These are phyloP conservation scores for Polyploca ridens DNA, from an alignment of 2,888 invertebrate species.

Conservation along the genomic window DNA sequence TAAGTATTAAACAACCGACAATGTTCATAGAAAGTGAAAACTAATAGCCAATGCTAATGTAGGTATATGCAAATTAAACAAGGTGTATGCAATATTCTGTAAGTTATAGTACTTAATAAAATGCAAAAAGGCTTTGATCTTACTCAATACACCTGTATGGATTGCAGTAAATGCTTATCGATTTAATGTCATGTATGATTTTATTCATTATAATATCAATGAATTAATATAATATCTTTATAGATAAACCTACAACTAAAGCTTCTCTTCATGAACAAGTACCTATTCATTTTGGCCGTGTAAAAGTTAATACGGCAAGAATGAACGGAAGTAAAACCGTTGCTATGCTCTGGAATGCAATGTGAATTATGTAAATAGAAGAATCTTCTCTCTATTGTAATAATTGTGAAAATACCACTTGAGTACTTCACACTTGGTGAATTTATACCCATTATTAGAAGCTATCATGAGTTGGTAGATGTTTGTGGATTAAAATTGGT, in stretches of 20 bases:
- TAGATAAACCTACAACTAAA: neutral
- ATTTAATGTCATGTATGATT: neutral
- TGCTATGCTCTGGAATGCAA: conserved; percentile 53
- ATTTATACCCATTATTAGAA: neutral
- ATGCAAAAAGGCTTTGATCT: neutral
- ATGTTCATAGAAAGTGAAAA: conserved; percentile 62
- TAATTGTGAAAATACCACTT: conserved; percentile 29
- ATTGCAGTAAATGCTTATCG: neutral
- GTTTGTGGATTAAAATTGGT: neutral
- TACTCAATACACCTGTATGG: neutral
- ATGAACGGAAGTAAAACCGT: conserved; percentile 44
- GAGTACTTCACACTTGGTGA: neutral
- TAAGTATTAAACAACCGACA: conserved; percentile 36
- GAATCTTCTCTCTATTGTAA: conserved; percentile 60
- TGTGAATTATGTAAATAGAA: conserved; percentile 54
- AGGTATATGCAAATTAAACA: conserved; percentile 44
- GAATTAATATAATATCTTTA: neutral
- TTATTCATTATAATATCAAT: neutral
- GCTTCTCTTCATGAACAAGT: conserved; percentile 3
- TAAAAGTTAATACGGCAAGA: conserved; percentile 27
- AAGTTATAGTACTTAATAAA: neutral
- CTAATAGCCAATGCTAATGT: conserved; percentile 40
- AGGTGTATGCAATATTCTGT: conserved; percentile 24
- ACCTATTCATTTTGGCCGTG: conserved; percentile 14
- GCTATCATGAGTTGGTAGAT: conserved; percentile 1